Base-by-base conservation (phyloP, 2,113 vertebrate genomes). In the Fulmarus glacialis region DNA sequence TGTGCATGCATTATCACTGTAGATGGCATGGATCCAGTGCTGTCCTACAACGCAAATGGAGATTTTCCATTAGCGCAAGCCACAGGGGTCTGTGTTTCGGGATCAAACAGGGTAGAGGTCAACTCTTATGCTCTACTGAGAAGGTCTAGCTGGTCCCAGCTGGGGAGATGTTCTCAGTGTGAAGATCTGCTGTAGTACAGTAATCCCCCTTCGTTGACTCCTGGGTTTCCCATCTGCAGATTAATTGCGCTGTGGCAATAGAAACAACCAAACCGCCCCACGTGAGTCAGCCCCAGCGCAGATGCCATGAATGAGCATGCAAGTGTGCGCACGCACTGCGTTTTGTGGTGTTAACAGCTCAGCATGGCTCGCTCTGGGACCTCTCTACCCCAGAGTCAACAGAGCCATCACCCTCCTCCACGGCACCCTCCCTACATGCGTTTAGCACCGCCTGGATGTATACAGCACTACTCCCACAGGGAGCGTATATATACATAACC, bases 11-110 rank as follows among this genome's bases (percentile, higher is more conserved):
- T 87, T 95, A 95, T 93, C 95, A 71, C 75, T 87, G 83, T 20
- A 50, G 82, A 92, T 95, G 94, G 92, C 86, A 12, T 1, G 8
- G 68, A 83, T 96, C 95, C 97, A 95, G 90, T 0, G 0, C 63
- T 71, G 74, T 74, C 80, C 90, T 93, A 8, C 88, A 59, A 67
- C 1, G 0, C 72, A 87, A 92, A 93, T 71, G 29, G 85, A 96
- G 89, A 52, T 74, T 93, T 96, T 89, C 94, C 96, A 95, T 95
- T 95, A 97, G 83, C 63, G 81, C 19, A 2, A 94, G 75, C 88
- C 92, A 97, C 92, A 55, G 71, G 90, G 82, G 63, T 71, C 79
- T 90, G 59, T 1, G 8, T 84, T 96, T 90, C 0, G 0, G 92
- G 80, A 90, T 75, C 63, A 95, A 92, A 89, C 0, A 0, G 63